A percentile compares a stretch with the other conserved stretches of the same genome.
These are phyloP conservation scores for Lonchura striata DNA, from an alignment of 2,113 vertebrate species.

Conservation along the genomic window DNA sequence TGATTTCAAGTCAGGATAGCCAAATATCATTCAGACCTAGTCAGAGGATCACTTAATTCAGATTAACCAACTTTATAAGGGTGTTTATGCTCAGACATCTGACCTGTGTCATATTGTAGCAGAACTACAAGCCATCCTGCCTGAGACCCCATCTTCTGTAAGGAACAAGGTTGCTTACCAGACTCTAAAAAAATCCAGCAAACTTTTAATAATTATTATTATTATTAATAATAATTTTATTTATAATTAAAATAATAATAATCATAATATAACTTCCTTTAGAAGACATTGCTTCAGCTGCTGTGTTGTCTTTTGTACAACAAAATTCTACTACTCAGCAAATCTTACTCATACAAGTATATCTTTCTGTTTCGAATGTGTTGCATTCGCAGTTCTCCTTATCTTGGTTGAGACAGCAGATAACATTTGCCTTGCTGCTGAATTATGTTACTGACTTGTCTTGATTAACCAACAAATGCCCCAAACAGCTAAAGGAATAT, in stretches of 20 bases:
- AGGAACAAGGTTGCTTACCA: background rate
- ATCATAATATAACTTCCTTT: background rate
- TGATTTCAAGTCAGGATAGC: background rate
- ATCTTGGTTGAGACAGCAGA: background rate
- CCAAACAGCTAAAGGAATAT: background rate
- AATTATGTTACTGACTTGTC: background rate
- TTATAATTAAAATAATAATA: background rate
- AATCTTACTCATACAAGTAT: background rate
- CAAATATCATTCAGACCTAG: background rate
- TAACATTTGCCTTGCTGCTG: background rate
- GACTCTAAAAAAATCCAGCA: background rate
- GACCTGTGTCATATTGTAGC: background rate
- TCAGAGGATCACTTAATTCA: background rate
- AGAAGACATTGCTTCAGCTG: background rate
- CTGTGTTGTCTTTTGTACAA: background rate
- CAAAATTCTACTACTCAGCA: background rate
- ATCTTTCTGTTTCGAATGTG: background rate
- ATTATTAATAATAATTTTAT: background rate
- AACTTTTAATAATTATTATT: background rate
- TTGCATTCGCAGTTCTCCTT: background rate
- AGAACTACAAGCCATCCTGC: background rate
- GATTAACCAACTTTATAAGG: background rate
- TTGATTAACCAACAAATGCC: background rate
- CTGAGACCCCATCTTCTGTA: background rate
- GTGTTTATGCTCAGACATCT: background rate